Evolutionary conservation across 1,140 invertebrate species (phyloP).

Genomic region (Ridgeia piscesae): DNA sequence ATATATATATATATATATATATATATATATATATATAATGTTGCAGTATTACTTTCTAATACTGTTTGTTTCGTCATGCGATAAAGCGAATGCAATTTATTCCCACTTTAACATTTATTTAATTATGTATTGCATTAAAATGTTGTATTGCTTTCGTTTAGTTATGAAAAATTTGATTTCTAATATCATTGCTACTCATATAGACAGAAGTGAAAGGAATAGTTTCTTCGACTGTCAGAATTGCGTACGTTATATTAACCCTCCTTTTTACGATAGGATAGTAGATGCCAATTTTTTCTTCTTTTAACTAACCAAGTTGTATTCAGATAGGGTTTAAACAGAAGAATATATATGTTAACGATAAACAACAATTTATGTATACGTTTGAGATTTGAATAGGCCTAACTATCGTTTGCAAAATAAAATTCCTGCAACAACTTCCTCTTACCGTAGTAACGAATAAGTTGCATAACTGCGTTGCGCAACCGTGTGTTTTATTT

Average conservation of each 20-base stretch:
- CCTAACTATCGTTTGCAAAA: not conserved
- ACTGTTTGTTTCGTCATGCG: not conserved
- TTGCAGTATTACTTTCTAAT: not conserved
- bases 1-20: too few relatives aligned
- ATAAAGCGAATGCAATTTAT: not conserved
- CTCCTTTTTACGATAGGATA: not conserved
- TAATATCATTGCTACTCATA: too few relatives aligned
- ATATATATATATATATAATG: not conserved
- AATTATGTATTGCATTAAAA: not conserved
- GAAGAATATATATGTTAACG: not conserved
- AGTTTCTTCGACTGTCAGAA: not conserved
- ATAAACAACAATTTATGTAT: not conserved
- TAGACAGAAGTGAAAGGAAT: too few relatives aligned
- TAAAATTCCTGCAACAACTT: not conserved
- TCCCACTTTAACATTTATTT: not conserved
- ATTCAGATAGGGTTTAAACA: not conserved
- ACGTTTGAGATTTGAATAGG: not conserved
- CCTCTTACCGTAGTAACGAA: not conserved
- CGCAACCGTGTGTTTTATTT: not conserved
- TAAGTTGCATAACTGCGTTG: not conserved
- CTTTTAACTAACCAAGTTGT: not conserved
- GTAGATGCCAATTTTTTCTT: not conserved
- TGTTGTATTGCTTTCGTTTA: not conserved
- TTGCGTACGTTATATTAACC: not conserved
- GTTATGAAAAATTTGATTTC: too few relatives aligned